Base-by-base conservation (phyloP, 2,113 vertebrate genomes). In the Eptatretus burgeri region DNA sequence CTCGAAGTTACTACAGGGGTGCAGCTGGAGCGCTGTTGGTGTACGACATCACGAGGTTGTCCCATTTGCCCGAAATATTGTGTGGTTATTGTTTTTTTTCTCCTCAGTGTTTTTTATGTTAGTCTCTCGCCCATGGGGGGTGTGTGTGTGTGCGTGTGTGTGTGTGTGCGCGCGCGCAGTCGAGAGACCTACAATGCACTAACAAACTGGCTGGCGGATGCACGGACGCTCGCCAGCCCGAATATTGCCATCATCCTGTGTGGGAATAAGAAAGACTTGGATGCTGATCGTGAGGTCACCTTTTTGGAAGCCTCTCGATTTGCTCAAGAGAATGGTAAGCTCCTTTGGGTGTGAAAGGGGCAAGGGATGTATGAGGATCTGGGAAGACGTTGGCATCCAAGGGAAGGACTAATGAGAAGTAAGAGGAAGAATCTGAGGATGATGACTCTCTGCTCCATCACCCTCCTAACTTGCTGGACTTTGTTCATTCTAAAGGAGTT, bases 231-330 rank as follows among this genome's bases (percentile, higher is more conserved):
- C 67, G 84, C 84, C 11, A 89, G 84, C 66, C 84, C 82, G 67
- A 89, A 87, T 72, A 89, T 89, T 1, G 78, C 81, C 65, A 84
- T 89, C 64, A 89, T 89, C 68, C 76, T 89, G 64, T 89, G 84
- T 14, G 84, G 84, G 56, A 89, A 89, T 71, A 89, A 89, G 78
- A 89, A 86, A 68, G 84, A 89, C 70, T 72, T 89, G 75, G 84
- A 86, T 13, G 80, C 80, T 0, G 84, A 89, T 67, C 75, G 84
- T 1, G 84, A 89, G 72, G 84, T 87, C 72, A 89, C 84, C 13
- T 89, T 89, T 71, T 71, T 89, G 64, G 84, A 89, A 69, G 84
- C 84, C 1, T 89, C 84, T 0, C 83, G 83, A 64, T 87, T 87
- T 56, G 84, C 84, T 65, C 84, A 89, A 70, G 84, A 89, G 74